Conservation (phyloP, 2,113 vertebrate genomes). For the Percopsis transmontana region DNA sequence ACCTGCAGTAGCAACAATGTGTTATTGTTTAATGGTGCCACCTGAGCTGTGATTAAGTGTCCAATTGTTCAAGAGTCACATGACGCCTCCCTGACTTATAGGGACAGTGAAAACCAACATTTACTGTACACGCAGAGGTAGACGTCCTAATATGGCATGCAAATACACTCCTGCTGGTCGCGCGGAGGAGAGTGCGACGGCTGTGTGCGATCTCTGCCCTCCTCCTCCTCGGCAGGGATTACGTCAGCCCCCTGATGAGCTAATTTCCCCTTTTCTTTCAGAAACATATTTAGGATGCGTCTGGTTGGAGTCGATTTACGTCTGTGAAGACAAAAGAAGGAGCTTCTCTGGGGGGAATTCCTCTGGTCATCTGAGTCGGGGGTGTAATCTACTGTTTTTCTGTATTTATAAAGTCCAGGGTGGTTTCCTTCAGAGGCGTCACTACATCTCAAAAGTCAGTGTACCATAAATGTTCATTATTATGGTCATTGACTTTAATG, state of each 20-base stretch:
- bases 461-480: too few species aligned
- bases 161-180: not conserved
- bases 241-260: constrained; percentile 66
- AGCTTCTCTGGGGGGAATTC: constrained; percentile 35
- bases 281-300: constrained; percentile 1
- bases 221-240: constrained; percentile 52
- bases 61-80: constrained; percentile 36
- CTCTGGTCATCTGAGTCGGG: constrained; percentile 6
- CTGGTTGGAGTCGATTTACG: not conserved
- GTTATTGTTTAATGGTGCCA: constrained; percentile 45
- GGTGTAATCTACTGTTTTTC: not conserved
- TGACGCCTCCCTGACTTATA: constrained; percentile 39
- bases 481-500: too few species aligned
- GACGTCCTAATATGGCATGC: constrained; percentile 71
- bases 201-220: constrained; percentile 32
- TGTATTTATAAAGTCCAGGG: not conserved
- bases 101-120: not conserved
- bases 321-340: constrained; percentile 23
- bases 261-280: constrained; percentile 57
- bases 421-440: too few species aligned
- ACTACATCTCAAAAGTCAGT: too few species aligned
- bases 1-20: constrained; percentile 12
- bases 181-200: constrained; percentile 44
- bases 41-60: not conserved
- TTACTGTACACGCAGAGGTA: constrained; percentile 25